Percentiles rank a stretch among this genome's conserved stretches.
phyloP scores from a whole-genome alignment of 2,797 vertebrate species.

The Amblyraja radiata region DNA sequence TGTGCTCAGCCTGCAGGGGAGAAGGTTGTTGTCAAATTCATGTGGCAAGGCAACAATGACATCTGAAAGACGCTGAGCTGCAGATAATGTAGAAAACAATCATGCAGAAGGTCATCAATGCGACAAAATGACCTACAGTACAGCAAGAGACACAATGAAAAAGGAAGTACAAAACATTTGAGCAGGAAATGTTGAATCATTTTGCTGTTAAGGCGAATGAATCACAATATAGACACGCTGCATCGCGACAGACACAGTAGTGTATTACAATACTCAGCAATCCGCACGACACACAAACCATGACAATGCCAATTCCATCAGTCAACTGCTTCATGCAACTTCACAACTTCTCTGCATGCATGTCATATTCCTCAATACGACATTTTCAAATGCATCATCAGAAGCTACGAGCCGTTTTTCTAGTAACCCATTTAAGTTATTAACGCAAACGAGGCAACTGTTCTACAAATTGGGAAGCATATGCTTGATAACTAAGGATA shows the following conservation, averaged over 20 bases:
- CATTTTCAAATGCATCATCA: background rate
- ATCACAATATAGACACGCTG: slow-evolving; percentile 2
- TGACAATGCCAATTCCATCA: slow-evolving; percentile 38
- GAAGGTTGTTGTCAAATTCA: background rate
- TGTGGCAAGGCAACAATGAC: background rate
- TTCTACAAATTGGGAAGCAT: background rate
- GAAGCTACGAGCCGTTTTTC: background rate
- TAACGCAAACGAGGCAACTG: background rate
- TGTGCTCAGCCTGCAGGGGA: slow-evolving; percentile 11
- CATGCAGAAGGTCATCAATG: slow-evolving; percentile 26
- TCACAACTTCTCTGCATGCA: background rate
- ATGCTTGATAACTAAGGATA: background rate
- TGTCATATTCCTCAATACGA: background rate
- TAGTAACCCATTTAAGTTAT: background rate
- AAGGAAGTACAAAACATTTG: background rate
- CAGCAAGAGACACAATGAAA: slow-evolving; percentile 33
- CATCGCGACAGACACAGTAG: background rate
- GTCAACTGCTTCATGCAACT: slow-evolving; percentile 21
- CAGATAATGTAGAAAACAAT: slow-evolving; percentile 24
- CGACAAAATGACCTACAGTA: slow-evolving; percentile 21
- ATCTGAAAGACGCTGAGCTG: slow-evolving; percentile 15
- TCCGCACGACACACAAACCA: slow-evolving; percentile 5
- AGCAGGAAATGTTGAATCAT: slow-evolving; percentile 8
- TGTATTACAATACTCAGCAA: slow-evolving; percentile 7
- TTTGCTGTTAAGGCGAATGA: slow-evolving; percentile 9